Base-by-base conservation (phyloP, 2,888 invertebrate species). In the Cylindroiulus punctatus region DNA sequence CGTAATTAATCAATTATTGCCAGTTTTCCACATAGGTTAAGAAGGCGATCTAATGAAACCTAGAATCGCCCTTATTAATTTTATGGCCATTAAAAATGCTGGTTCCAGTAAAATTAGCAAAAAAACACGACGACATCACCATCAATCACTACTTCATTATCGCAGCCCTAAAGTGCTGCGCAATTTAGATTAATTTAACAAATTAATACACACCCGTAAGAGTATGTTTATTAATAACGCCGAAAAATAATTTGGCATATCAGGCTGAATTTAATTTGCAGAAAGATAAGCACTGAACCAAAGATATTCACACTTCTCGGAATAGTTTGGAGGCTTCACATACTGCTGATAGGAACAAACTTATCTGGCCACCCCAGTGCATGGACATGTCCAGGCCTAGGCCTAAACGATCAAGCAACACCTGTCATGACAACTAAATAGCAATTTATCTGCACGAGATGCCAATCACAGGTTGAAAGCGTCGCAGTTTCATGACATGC, bases 131-230 rank as follows among this genome's bases (percentile, higher is more conserved):
- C 14, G 76, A 30, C 76, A 76, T 76, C 76, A 76, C 76, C 76
- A 76, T 76, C 76, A 76, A 76, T 76, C 76, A 76, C 76, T 76
- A 14, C 30, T 76, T 76, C 76, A 76, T 76, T 76, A 76, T 76
- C 57, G 26, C 57, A 65, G 76, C 26, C 76, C 30, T 30, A 14
- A 30, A 76, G 76, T 76, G 76, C 30, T 26, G 30, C 3, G 30
- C 76, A 76, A 76, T 76, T 76, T 30, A 76, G 76, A 76, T 76
- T 76, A 76, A 76, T 76, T 76, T 22, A 76, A 76, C 76, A 76
- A 76, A 76, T 76, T 76, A 76, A 76, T 30, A 65, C 65, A 57
- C 57, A 47, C 47, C 47, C 47, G 14, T 17, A 52, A 52, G n/a
- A 65, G 57, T 76, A 76, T 76, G 76, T 22, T 76, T 76, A 76